These are phyloP conservation scores for Sminthurides aquaticus DNA, from an alignment of 2,888 invertebrate genomes.

Conservation along the genomic window DNA sequence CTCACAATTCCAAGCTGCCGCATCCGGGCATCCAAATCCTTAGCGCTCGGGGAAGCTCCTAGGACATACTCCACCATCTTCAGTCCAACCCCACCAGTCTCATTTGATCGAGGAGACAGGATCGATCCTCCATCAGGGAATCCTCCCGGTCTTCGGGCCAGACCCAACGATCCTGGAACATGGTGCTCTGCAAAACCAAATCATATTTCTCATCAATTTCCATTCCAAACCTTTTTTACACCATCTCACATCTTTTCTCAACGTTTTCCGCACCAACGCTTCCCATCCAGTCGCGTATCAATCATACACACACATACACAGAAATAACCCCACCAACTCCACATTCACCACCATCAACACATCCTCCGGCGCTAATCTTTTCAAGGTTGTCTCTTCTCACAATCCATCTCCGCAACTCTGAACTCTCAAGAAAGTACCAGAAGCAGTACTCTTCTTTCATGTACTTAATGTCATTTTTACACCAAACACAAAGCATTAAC, in stretches of 20 bases:
- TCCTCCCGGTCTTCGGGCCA: slow-evolving; percentile 44
- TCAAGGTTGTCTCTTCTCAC: no score
- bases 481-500: no score
- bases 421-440: no score
- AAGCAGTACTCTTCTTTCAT: no score
- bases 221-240: neutral
- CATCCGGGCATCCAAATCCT: slow-evolving; percentile 63
- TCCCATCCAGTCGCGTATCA: no score
- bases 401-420: no score
- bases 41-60: slow-evolving; percentile 79
- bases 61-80: slow-evolving; percentile 99
- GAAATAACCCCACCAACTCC: no score
- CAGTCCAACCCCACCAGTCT: slow-evolving; percentile 82
- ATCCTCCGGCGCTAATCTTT: no score
- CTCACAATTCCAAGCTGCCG: slow-evolving; percentile 56
- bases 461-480: no score
- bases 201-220: neutral
- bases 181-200: slow-evolving; percentile 40
- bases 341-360: no score
- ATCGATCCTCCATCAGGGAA: slow-evolving; percentile 48
- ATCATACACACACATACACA: no score
- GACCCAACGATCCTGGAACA: slow-evolving; percentile 34
- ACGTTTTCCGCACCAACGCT: neutral
- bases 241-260: neutral
- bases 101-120: slow-evolving; percentile 64